Conservation (phyloP, 2,113 vertebrate genomes). For the Columbina picui region DNA sequence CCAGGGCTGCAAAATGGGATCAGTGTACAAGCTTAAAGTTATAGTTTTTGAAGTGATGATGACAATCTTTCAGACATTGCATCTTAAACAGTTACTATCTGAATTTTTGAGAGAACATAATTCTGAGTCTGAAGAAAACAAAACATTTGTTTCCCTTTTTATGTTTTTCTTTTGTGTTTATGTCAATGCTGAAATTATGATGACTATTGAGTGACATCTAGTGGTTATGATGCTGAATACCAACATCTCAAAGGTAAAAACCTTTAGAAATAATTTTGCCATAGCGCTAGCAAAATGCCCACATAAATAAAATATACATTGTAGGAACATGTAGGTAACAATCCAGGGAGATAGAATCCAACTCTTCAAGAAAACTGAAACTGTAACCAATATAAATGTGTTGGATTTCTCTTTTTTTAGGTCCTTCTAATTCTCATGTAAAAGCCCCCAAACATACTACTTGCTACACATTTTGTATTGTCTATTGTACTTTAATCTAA, state of each 20-base stretch:
- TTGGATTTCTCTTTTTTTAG: not conserved
- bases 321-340: not conserved
- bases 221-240: conserved; percentile 33
- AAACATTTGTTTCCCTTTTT: not conserved
- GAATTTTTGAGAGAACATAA: not conserved
- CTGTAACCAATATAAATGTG: not conserved
- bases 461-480: not conserved
- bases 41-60: not conserved
- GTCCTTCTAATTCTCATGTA: not conserved
- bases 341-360: not conserved
- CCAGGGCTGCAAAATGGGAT: not conserved
- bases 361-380: not conserved
- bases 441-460: fast-evolving
- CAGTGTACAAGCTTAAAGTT: not conserved
- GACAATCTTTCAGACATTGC: not conserved
- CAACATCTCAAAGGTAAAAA: not conserved
- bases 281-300: not conserved
- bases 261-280: not conserved
- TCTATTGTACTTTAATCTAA: not conserved
- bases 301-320: not conserved
- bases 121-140: not conserved
- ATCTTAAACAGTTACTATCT: not conserved
- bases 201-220: conserved; percentile 76
- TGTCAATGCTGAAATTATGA: not conserved
- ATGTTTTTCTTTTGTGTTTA: not conserved